Evolutionary conservation across 2,797 vertebrate species (phyloP), one percentile per base, ranked within the genome.

Genomic region (Alcedo atthis): DNA sequence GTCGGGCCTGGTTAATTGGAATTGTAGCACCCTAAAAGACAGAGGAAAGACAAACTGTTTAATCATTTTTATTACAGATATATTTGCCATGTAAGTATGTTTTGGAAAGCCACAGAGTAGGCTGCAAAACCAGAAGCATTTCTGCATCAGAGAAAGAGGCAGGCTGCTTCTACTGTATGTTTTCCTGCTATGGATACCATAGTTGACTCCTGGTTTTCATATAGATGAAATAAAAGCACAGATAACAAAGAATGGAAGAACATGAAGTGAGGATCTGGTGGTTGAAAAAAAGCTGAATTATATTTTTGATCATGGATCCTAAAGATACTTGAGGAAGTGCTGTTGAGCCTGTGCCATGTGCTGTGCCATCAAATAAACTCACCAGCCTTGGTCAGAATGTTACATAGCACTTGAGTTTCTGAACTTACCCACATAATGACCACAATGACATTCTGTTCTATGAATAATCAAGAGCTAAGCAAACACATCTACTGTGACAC

Each of bases 1-100:
- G 99, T 64, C 99, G 97, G 40, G 99, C 99, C 90, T 99, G 99
- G 96, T 99, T 99, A 95, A 99, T 99, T 79, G 99, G 99, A 96
- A 99, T 99, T 8, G 99, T 99, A 90, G 99, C 98, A 45, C 99
- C 99, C 99, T 99, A 89, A 55, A 95, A 81, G 62, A 84, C n/a
- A 97, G 78, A 67, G 16, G 28, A 84, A 9, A 17, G 15, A 93
- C 16, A 81, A 59, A 66, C 6, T 73, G 20, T 46, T 70, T 53
- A 62, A 68, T 14, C 5, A 13, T 57, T 64, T 83, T 89, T 66
- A 22, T 79, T 78, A 77, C 32, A 78, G 67, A 62, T n/a, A 7
- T 14, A 63, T 73, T 66, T 93, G 37, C 25, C 12, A 54, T 49
- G 1, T 48, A 49, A 58, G 5, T 43, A 66, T 25, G 9, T 70